phyloP scores from a whole-genome alignment of 2,797 vertebrate species.

The Oreonectes daqikongensis region DNA sequence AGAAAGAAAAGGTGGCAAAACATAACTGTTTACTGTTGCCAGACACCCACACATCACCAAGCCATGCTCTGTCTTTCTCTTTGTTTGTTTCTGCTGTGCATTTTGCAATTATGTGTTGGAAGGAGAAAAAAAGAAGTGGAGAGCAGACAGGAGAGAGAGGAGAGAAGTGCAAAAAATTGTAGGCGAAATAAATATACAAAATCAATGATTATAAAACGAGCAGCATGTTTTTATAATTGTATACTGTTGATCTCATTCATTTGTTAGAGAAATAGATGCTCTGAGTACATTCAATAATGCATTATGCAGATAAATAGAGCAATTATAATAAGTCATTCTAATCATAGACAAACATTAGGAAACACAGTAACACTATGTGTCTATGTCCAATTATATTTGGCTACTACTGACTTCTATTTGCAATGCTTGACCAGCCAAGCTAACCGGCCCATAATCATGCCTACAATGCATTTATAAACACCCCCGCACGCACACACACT shows the following conservation, averaged over 20 bases:
- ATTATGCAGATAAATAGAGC: constrained; percentile 64
- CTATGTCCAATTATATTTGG: constrained; percentile 51
- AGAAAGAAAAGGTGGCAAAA: constrained; percentile 21
- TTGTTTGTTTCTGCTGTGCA: constrained; percentile 16
- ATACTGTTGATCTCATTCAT: constrained; percentile 63
- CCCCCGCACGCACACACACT: not conserved
- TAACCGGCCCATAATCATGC: constrained; percentile 33
- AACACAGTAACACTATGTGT: constrained; percentile 50
- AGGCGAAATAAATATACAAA: constrained; percentile 33
- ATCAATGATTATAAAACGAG: constrained; percentile 46
- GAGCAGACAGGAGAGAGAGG: not conserved
- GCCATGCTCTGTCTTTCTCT: constrained; percentile 47
- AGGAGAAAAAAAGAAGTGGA: not conserved
- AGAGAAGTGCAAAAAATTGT: not conserved
- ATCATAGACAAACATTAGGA: constrained; percentile 55
- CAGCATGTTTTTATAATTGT: constrained; percentile 62
- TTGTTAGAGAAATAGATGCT: constrained; percentile 67
- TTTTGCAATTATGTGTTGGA: not conserved
- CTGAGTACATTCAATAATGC: constrained; percentile 61
- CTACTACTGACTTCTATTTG: constrained; percentile 45
- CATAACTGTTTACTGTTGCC: constrained; percentile 43
- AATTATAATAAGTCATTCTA: constrained; percentile 64
- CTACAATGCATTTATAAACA: constrained; percentile 15
- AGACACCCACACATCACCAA: constrained; percentile 47
- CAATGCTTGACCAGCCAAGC: constrained; percentile 46